These are phyloP conservation scores for Typhlichthys eigenmanni DNA, from an alignment of 2,797 vertebrate genomes.

Conservation along the genomic window DNA sequence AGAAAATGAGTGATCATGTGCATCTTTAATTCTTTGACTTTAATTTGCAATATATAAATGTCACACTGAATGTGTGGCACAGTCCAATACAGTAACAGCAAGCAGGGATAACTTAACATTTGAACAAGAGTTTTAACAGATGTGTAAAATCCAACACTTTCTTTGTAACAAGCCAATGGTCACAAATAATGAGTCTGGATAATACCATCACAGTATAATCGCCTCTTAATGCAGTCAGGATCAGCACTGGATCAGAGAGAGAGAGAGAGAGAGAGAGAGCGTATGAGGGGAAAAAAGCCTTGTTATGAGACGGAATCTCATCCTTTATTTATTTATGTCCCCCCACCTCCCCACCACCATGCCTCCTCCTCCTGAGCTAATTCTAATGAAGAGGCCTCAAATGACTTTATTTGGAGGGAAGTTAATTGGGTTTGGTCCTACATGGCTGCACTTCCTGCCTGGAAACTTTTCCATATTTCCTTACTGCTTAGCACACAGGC, in stretches of 20 bases:
- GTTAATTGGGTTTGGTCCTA: conserved; percentile 93
- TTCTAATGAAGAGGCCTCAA: conserved; percentile 86
- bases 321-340: conserved; percentile 66
- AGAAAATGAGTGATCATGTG: too few relatives aligned
- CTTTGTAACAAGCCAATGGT: conserved; percentile 49
- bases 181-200: conserved; percentile 56
- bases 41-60: too few relatives aligned
- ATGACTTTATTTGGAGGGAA: conserved; percentile 86
- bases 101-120: neutral
- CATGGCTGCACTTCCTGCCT: conserved; percentile 84
- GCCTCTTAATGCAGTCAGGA: conserved; percentile 53
- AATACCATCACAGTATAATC: conserved; percentile 57
- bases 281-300: conserved; percentile 13
- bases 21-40: too few relatives aligned
- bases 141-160: conserved; percentile 34
- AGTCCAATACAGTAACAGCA: neutral
- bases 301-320: conserved; percentile 65
- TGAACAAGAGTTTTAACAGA: conserved; percentile 1
- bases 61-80: too few relatives aligned
- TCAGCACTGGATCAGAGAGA: conserved; percentile 36
- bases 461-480: conserved; percentile 82
- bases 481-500: conserved; percentile 56
- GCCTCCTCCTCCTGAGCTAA: conserved; percentile 61
- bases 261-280: conserved; percentile 6
- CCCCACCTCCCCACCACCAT: conserved; percentile 21